These are phyloP conservation scores for Polypterus bichir DNA, from an alignment of 2,113 vertebrate genomes.

Conservation along the genomic window DNA sequence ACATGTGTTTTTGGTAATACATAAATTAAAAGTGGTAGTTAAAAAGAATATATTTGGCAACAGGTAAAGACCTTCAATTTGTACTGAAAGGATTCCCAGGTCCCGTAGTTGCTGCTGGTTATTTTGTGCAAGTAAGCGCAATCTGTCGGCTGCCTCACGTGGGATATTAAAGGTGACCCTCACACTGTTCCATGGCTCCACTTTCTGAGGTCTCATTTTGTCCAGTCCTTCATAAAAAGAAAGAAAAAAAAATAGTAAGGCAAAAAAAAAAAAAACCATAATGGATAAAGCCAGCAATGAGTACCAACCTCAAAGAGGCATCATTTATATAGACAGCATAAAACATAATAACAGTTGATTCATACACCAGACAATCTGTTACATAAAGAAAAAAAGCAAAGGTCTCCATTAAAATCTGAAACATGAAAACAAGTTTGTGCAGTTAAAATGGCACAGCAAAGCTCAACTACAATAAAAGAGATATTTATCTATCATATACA, in stretches of 20 bases:
- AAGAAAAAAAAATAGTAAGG: slow-evolving; percentile 9
- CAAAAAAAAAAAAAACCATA: no score
- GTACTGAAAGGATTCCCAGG: slow-evolving; percentile 90
- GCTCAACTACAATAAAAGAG: no score
- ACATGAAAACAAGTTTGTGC: no score
- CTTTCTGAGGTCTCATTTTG: slow-evolving; percentile 63
- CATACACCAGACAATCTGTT: no score
- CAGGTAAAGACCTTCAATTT: slow-evolving; percentile 76
- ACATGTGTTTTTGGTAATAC: not conserved
- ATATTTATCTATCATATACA: no score
- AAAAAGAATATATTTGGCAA: not conserved
- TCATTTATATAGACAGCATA: no score
- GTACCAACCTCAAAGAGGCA: no score
- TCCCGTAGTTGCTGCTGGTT: slow-evolving; percentile 95
- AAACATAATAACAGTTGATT: no score
- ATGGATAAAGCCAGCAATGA: no score
- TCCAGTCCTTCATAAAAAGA: slow-evolving; percentile 51
- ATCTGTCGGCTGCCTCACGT: slow-evolving; percentile 82
- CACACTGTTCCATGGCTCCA: slow-evolving; percentile 97
- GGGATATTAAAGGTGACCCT: slow-evolving; percentile 96
- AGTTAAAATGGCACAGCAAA: no score
- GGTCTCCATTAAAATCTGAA: no score
- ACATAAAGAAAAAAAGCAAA: no score
- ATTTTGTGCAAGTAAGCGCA: slow-evolving; percentile 83
- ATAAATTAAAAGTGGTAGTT: not conserved